Conservation (phyloP, 2,797 vertebrate genomes). For the Lepus oiostolus region DNA sequence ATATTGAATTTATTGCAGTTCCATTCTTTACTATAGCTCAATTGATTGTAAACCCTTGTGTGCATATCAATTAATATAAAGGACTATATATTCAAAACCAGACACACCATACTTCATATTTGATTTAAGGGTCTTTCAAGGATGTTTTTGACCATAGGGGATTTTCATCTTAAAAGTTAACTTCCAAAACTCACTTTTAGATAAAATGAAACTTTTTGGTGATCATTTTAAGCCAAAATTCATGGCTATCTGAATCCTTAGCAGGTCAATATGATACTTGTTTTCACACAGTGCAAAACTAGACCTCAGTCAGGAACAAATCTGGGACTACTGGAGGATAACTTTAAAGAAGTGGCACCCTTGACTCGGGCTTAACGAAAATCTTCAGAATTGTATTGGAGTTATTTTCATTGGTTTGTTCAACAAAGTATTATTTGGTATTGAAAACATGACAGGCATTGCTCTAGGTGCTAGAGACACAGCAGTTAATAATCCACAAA, state of each 20-base stretch:
- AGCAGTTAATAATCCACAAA: conserved; percentile 1
- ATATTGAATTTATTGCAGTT: conserved; percentile 17
- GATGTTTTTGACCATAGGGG: conserved; percentile 32
- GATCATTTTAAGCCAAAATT: conserved; percentile 13
- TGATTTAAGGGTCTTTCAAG: conserved; percentile 57
- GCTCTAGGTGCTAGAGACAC: neutral
- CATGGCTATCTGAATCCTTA: neutral
- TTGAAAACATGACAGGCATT: neutral
- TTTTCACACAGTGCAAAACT: neutral
- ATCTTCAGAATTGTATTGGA: neutral
- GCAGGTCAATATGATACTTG: neutral
- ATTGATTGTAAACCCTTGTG: neutral
- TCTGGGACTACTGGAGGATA: neutral
- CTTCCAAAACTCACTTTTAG: conserved; percentile 40
- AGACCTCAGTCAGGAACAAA: conserved; percentile 19
- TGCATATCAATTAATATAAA: conserved; percentile 59
- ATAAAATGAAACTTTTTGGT: conserved; percentile 33
- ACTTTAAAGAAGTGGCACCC: neutral
- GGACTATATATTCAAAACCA: conserved; percentile 38
- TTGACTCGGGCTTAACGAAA: conserved; percentile 18
- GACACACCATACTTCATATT: neutral
- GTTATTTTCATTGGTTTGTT: conserved; percentile 19
- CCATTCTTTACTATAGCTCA: conserved; percentile 56
- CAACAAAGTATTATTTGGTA: conserved; percentile 7
- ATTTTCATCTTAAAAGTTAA: conserved; percentile 46